Conservation (phyloP, 2,797 vertebrate genomes). For the Paratrypauchen microcephalus region DNA sequence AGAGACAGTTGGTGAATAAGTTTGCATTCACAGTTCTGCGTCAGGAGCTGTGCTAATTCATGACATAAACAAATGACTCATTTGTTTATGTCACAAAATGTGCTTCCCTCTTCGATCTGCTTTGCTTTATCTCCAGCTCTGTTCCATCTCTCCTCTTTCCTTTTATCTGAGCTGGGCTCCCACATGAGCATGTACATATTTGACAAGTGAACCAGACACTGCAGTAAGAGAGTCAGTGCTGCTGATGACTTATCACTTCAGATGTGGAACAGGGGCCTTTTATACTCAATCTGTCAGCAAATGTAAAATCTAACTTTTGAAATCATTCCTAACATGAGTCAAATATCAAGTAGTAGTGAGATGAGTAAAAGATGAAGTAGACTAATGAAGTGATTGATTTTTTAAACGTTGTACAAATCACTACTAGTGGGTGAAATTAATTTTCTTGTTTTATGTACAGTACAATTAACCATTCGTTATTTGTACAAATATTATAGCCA, state of each 20-base stretch:
- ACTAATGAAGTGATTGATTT: not conserved
- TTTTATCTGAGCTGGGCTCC: not conserved
- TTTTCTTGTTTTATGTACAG: too few species aligned
- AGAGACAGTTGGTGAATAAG: constrained; percentile 20
- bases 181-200: constrained; percentile 25
- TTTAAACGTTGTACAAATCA: not conserved
- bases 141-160: constrained; percentile 11
- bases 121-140: constrained; percentile 2
- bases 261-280: constrained; percentile 4
- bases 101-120: not conserved
- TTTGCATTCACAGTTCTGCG: constrained; percentile 63
- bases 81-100: constrained; percentile 16
- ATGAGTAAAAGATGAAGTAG: not conserved
- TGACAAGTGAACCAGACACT: constrained; percentile 33
- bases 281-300: too few species aligned
- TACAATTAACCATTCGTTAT: too few species aligned
- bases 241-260: constrained; percentile 32
- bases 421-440: too few species aligned
- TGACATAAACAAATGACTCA: constrained; percentile 8
- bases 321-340: too few species aligned
- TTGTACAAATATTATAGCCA: too few species aligned
- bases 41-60: constrained; percentile 32
- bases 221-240: constrained; percentile 21
- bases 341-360: not conserved
- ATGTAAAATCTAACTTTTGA: too few species aligned